These are phyloP conservation scores for Ophion ellenae DNA, from an alignment of 2,888 invertebrate species.

Conservation along the genomic window DNA sequence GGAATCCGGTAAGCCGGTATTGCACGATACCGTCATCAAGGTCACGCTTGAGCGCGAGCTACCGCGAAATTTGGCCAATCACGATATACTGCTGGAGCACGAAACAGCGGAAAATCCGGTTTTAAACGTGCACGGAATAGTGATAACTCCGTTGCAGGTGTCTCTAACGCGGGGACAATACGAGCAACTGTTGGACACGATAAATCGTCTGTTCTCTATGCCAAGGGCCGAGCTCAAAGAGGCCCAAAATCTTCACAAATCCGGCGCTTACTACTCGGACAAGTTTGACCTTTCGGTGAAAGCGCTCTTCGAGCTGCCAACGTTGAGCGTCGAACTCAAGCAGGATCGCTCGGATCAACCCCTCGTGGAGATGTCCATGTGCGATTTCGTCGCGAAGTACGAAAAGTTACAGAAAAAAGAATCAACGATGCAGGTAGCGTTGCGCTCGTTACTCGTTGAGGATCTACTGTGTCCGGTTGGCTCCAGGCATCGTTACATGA, in stretches of 20 bases:
- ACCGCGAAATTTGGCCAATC: conserved; percentile 69
- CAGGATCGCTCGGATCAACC: conserved; percentile 90
- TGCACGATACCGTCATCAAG: conserved; percentile 94
- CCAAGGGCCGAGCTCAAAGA: conserved; percentile 77
- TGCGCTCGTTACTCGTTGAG: conserved; percentile 95
- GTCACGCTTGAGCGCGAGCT: conserved; percentile 86
- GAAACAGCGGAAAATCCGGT: conserved; percentile 72
- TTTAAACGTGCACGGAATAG: conserved; percentile 86
- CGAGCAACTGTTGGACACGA: conserved; percentile 93
- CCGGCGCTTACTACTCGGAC: conserved; percentile 75
- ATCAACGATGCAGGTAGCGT: conserved; percentile 91
- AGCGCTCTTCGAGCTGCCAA: conserved; percentile 90
- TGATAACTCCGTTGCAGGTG: conserved; percentile 93
- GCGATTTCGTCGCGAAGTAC: conserved; percentile 92
- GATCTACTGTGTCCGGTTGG: conserved; percentile 92
- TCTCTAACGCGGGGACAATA: conserved; percentile 94
- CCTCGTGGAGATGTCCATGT: conserved; percentile 93
- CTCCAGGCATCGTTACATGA: conserved; percentile 93
- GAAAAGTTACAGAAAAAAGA: conserved; percentile 88
- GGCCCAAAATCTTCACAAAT: conserved; percentile 76
- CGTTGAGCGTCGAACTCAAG: conserved; percentile 90
- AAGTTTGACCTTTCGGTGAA: conserved; percentile 80
- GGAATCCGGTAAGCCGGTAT: conserved; percentile 91
- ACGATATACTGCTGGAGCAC: conserved; percentile 66
- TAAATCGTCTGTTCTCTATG: conserved; percentile 82